These are phyloP conservation scores for Microtus montanus DNA, from an alignment of 2,113 vertebrate species.

Conservation along the genomic window DNA sequence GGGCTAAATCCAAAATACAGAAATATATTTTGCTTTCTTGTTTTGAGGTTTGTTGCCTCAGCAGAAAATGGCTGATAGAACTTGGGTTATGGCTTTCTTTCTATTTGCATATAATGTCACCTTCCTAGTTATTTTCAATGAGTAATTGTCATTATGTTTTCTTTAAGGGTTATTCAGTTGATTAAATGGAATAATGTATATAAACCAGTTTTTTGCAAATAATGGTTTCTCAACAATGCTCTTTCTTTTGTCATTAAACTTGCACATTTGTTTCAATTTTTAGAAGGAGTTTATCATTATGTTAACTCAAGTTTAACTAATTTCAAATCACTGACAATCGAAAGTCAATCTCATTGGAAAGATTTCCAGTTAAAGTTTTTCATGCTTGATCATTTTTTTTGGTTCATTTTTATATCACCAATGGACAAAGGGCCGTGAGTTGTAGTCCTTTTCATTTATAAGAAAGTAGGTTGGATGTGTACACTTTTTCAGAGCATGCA, in stretches of 20 bases:
- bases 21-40: not conserved
- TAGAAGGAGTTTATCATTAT: not conserved
- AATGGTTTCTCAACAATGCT: not conserved
- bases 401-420: not conserved
- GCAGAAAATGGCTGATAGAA: not conserved
- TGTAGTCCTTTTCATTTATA: constrained; percentile 3
- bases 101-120: not conserved
- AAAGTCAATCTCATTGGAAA: not conserved
- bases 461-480: not conserved
- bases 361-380: not conserved
- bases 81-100: not conserved
- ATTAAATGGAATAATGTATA: not conserved
- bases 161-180: not conserved
- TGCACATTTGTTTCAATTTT: not conserved
- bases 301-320: not conserved
- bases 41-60: not conserved
- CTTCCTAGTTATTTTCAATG: not conserved
- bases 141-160: not conserved
- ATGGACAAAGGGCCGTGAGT: not conserved
- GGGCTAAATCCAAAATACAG: not conserved
- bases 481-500: not conserved
- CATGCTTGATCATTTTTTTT: not conserved
- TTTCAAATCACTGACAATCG: not conserved
- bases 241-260: not conserved
- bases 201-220: not conserved